Base-by-base conservation (phyloP, 2,113 vertebrate genomes). In the Fulmarus glacialis region DNA sequence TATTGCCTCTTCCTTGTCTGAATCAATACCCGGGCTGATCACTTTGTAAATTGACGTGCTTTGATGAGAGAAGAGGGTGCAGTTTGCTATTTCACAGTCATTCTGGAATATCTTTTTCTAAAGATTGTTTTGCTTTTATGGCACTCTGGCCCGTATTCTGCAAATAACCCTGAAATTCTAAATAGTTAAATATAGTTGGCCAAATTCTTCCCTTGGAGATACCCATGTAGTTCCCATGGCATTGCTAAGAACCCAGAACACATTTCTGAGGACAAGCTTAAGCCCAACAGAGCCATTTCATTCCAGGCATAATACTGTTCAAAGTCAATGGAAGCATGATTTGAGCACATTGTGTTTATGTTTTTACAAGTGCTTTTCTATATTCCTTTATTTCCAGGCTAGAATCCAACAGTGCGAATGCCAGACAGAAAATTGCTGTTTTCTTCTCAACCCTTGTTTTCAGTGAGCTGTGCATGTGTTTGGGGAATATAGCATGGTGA, bases 281-380 rank as follows among this genome's bases (percentile, higher is more conserved):
- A 94, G 56, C 95, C 92, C 90, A 29, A 12, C 67, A 95, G 94
- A 96, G 86, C 64, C 64, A 74, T 97, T 97, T 96, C 68, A 74
- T 72, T 95, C 85, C 78, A 82, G 92, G 93, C 94, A 59, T 82
- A 97, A 71, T 80, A 90, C 95, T 93, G 86, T 82, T 97, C 90
- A 90, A 94, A 95, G 94, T 93, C 96, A 96, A 94, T 87, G 70
- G 81, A 95, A 94, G 91, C 94, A 82, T 93, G 95, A 85, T 96
- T 95, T 93, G 87, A 96, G 82, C 89, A 75, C 81, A 56, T 87
- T 32, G 5, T 82, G 43, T 53, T 96, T 89, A 32, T 89, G 75
- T 89, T 96, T 97, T 96, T 89, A 94, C 94, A 97, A 96, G 89
- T 89, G 81, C n/a, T 97, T 91, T 91, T 91, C 91, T 97, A 21